phyloP scores from a whole-genome alignment of 2,797 vertebrate species.

The Hephaestus fuliginosus region DNA sequence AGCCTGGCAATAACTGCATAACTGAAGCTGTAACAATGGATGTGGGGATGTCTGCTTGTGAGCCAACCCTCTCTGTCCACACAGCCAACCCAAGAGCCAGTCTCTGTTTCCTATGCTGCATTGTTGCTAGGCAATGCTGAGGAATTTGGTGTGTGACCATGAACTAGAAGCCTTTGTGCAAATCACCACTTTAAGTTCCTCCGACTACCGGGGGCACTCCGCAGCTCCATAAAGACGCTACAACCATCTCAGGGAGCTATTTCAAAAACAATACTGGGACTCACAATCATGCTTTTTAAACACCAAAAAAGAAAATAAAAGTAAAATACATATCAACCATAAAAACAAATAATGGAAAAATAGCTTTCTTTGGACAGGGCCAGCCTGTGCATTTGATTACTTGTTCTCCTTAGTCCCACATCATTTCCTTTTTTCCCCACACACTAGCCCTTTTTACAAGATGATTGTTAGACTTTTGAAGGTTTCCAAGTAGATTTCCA shows the following conservation, averaged over 20 bases:
- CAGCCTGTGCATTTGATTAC: conserved; percentile 85
- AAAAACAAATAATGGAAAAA: conserved; percentile 79
- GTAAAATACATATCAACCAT: conserved; percentile 52
- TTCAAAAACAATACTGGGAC: conserved; percentile 64
- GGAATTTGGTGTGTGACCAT: conserved; percentile 82
- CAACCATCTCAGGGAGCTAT: conserved; percentile 54
- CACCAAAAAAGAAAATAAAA: conserved; percentile 48
- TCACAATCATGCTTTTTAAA: conserved; percentile 71
- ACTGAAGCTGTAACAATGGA: conserved; percentile 66
- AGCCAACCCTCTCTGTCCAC: conserved; percentile 68
- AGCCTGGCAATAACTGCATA: conserved; percentile 63
- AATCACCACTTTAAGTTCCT: conserved; percentile 78
- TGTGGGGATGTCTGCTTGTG: conserved; percentile 68
- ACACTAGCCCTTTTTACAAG: conserved; percentile 74
- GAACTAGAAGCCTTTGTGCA: conserved; percentile 83
- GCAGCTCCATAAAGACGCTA: conserved; percentile 67
- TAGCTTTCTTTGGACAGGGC: conserved; percentile 87
- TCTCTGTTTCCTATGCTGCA: conserved; percentile 68
- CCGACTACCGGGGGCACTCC: conserved; percentile 52
- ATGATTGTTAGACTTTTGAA: conserved; percentile 70
- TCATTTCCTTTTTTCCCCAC: conserved; percentile 36
- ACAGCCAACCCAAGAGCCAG: conserved; percentile 63
- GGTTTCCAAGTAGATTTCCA: conserved; percentile 41
- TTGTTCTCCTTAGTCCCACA: conserved; percentile 55
- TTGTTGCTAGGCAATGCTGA: conserved; percentile 85